phyloP scores from a whole-genome alignment of 2,113 vertebrate species.

The Grus americana region DNA sequence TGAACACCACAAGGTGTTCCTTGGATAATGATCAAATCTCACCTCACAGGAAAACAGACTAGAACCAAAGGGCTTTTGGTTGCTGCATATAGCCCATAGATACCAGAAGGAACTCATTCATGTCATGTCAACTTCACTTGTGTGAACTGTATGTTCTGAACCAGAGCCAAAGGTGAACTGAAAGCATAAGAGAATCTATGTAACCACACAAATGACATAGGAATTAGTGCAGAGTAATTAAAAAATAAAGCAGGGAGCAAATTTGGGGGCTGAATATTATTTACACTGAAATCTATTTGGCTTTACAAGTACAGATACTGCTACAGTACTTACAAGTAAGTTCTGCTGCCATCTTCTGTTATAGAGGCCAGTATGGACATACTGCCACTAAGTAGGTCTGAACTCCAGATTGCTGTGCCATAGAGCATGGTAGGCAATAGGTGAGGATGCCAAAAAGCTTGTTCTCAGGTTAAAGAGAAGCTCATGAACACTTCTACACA shows the following conservation, averaged over 20 bases:
- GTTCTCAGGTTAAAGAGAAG: neutral
- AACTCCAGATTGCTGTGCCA: neutral
- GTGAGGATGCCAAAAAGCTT: neutral
- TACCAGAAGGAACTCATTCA: neutral
- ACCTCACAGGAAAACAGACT: neutral
- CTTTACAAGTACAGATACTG: neutral
- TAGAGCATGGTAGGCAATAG: neutral
- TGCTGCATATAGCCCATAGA: neutral
- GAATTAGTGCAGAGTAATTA: neutral
- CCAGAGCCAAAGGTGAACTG: neutral
- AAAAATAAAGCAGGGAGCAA: neutral
- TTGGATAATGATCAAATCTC: neutral
- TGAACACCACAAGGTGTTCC: neutral
- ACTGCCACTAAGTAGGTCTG: neutral
- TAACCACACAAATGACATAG: neutral
- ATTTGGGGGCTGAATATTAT: neutral
- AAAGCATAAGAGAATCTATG: neutral
- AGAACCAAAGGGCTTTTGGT: neutral
- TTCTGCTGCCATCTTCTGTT: neutral
- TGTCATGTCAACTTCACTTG: neutral
- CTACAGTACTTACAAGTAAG: too few species aligned
- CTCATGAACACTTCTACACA: neutral
- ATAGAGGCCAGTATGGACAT: neutral
- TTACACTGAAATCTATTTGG: neutral
- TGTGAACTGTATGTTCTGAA: neutral